A percentile compares a stretch with the other conserved stretches of the same genome.
Evolutionary conservation across 2,113 vertebrate species (phyloP).

Genomic region (Herpailurus yagouaroundi): DNA sequence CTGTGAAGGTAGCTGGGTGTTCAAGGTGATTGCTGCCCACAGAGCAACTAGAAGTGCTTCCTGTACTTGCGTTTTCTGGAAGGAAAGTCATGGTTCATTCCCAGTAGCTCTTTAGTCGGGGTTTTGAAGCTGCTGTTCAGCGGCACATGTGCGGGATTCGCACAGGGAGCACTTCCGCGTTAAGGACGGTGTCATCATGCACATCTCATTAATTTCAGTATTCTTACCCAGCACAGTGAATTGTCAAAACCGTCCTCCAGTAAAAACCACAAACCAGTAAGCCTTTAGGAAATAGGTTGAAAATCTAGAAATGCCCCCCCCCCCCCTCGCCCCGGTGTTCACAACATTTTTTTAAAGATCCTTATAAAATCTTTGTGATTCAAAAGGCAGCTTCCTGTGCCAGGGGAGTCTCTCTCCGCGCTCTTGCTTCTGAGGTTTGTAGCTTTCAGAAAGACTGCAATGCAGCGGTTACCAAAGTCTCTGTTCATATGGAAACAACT

Average conservation of each 20-base stretch:
- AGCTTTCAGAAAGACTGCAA: conserved; percentile 82
- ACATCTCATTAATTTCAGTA: neutral
- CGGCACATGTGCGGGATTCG: neutral
- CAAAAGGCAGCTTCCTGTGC: conserved; percentile 57
- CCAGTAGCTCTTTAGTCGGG: neutral
- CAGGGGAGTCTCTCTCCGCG: neutral
- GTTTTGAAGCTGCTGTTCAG: neutral
- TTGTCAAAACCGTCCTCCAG: neutral
- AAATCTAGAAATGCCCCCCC: neutral
- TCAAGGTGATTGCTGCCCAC: neutral
- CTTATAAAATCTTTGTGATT: conserved; percentile 10
- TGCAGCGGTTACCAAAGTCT: conserved; percentile 75
- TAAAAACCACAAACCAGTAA: neutral
- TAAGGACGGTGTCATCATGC: neutral
- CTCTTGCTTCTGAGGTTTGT: neutral
- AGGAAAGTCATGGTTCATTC: neutral
- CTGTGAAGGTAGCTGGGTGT: neutral
- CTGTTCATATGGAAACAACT: conserved; percentile 64
- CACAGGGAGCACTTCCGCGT: neutral
- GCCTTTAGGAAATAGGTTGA: conserved; percentile 2
- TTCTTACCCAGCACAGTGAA: neutral
- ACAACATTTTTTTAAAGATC: conserved; percentile 25
- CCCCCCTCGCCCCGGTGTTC: neutral
- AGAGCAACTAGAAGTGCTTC: neutral
- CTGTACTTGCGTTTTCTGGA: neutral